A percentile compares a stretch with the other conserved stretches of the same genome.
phyloP scores from a whole-genome alignment of 2,888 invertebrate species.

The Physocephala rufipes region DNA sequence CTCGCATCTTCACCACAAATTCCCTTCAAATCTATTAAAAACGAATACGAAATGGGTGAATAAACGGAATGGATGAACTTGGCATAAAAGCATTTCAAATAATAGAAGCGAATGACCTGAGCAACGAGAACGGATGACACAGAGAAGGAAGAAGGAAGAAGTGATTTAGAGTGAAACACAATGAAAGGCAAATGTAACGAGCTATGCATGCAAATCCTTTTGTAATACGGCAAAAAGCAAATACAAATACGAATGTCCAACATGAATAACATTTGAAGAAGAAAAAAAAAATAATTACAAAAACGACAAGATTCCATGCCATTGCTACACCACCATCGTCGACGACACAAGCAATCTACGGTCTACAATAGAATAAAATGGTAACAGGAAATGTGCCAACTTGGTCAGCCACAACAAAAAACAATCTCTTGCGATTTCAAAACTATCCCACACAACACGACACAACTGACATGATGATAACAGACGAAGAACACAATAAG shows the following conservation, averaged over 20 bases:
- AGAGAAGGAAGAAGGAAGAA: too few species aligned
- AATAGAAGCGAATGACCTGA: too few species aligned
- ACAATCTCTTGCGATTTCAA: too few species aligned
- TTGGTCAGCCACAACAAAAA: too few species aligned
- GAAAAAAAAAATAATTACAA: constrained; percentile 14
- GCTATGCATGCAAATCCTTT: constrained; percentile 49
- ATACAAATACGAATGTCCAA: constrained; percentile 35
- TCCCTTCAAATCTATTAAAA: not conserved
- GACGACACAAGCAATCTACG: not conserved
- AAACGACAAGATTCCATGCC: too few species aligned
- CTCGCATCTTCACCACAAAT: too few species aligned
- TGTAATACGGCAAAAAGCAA: constrained; percentile 43
- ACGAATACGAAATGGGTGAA: not conserved
- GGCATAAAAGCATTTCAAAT: too few species aligned
- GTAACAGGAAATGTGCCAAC: constrained; percentile 16
- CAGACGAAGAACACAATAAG: not conserved
- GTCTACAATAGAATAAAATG: constrained; percentile 7
- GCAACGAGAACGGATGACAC: too few species aligned
- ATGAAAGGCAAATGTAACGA: constrained; percentile 38
- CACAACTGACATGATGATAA: too few species aligned
- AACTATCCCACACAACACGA: too few species aligned
- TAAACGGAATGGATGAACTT: too few species aligned
- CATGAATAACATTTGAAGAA: not conserved
- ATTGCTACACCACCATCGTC: not conserved
- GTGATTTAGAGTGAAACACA: constrained; percentile 5